Conservation (phyloP, 2,888 invertebrate species). For the Epirrhoe alternata region DNA sequence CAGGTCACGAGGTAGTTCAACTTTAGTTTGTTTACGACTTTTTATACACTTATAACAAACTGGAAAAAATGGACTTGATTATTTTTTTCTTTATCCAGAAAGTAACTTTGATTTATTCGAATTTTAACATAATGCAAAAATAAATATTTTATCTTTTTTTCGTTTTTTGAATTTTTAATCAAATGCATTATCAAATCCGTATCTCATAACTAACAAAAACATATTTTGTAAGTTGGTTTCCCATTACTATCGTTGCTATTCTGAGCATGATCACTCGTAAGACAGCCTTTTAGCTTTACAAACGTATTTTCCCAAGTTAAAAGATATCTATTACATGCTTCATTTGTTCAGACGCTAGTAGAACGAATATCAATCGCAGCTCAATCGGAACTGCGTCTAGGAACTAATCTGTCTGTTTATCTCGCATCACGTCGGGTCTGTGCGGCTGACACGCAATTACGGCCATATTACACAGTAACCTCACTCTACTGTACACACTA, state of each 20-base stretch:
- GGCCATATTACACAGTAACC: conserved; percentile 40
- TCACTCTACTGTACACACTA: conserved; percentile 1
- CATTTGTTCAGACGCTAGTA: not conserved
- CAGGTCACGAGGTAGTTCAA: not conserved
- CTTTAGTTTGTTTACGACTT: conserved; percentile 12
- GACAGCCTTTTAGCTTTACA: too few relatives aligned
- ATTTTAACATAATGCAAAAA: too few relatives aligned
- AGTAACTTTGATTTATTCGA: too few relatives aligned
- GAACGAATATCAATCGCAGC: conserved; percentile 23
- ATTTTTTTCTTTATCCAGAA: too few relatives aligned
- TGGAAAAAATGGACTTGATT: too few relatives aligned
- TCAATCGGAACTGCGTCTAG: conserved; percentile 33
- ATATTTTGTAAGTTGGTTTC: too few relatives aligned
- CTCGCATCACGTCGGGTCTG: conserved; percentile 49
- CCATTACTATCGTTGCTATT: too few relatives aligned
- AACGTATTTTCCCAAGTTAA: not conserved
- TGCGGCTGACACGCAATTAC: conserved; percentile 63
- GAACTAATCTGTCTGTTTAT: conserved; percentile 48
- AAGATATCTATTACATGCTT: not conserved
- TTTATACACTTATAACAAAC: not conserved
- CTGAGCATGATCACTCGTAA: too few relatives aligned
- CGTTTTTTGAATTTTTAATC: too few relatives aligned
- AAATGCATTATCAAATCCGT: too few relatives aligned
- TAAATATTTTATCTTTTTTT: too few relatives aligned
- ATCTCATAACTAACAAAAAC: too few relatives aligned